Base-by-base conservation (phyloP, 2,113 vertebrate genomes). In the Brevimyrus niger region DNA sequence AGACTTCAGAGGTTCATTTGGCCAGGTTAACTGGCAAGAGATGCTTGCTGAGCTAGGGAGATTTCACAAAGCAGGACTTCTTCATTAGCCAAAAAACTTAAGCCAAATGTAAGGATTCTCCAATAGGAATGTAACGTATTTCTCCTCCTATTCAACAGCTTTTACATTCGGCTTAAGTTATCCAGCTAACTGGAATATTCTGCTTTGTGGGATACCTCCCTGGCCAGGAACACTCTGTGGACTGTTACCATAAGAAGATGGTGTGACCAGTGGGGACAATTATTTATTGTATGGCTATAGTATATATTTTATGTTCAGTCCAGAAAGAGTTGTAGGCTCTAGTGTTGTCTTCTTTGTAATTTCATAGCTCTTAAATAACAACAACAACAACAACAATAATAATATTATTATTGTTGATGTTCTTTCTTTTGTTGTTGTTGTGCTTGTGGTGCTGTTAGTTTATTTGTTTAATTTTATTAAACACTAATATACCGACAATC, bases 381-480 rank as follows among this genome's bases (percentile, higher is more conserved):
- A 48, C 2, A 48, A 48, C 11, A 48, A 47, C 10, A 47, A 47
- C 1, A 47, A 47, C 1, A 47, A 47, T 13, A 13, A 50, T 15
- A 51, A 7, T 55, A 55, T 5, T 50, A 53, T 53, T 53, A 19
- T 53, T 55, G 11, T 9, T 65, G 23, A 27, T 69, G n/a, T 69
- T 65, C n/a, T 61, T 27, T 65, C 21, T 61, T 61, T 61, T n/a
- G 2, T n/a, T 69, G 61, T 11, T 27, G 10, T 69, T 82, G 42
- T 82, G 15, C 38, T 19, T 82, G 76, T 44, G 21, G 3, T 95
- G 95, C 95, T 95, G 96, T 94, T 96, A 96, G 96, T 96, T 97
- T 95, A 96, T 96, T 1, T 44, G 76, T 82, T 82, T 42, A 44
- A 82, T 82, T 38, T 38, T 44, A 82, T 44, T 7, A 21, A 42